Evolutionary conservation across 2,113 vertebrate species (phyloP).

Genomic region (Rallus limicola): DNA sequence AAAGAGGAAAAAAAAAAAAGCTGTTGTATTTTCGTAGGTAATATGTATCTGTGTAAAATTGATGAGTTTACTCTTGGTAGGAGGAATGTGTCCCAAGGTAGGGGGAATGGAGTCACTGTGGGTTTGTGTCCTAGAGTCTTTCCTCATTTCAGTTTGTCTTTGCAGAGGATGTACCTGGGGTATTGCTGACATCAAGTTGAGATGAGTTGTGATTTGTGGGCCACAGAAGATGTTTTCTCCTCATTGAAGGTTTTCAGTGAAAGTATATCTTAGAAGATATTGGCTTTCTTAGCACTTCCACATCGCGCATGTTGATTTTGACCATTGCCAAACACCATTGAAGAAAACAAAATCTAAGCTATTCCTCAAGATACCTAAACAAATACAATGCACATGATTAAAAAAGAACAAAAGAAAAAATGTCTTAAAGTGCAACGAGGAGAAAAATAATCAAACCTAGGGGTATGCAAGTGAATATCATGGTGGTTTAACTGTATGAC

Average conservation of each 20-base stretch:
- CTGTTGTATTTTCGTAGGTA: neutral
- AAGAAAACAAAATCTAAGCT: neutral
- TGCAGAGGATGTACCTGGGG: neutral
- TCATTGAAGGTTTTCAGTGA: neutral
- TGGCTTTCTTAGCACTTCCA: neutral
- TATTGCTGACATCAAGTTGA: neutral
- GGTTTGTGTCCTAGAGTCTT: neutral
- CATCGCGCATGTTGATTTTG: neutral
- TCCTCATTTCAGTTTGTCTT: neutral
- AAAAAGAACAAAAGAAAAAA: neutral
- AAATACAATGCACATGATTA: accelerated
- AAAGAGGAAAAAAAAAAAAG: neutral
- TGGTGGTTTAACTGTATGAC: neutral
- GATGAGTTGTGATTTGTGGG: neutral
- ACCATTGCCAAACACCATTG: neutral
- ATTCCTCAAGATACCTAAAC: neutral
- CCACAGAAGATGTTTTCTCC: neutral
- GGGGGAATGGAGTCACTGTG: neutral
- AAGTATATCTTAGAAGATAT: neutral
- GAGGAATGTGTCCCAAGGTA: neutral
- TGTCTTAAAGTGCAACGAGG: neutral
- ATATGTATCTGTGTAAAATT: neutral
- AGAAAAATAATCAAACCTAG: neutral
- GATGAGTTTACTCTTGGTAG: neutral
- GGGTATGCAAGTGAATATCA: neutral